phyloP scores from a whole-genome alignment of 1,140 invertebrate genomes.

The Aradophagus sp. region DNA sequence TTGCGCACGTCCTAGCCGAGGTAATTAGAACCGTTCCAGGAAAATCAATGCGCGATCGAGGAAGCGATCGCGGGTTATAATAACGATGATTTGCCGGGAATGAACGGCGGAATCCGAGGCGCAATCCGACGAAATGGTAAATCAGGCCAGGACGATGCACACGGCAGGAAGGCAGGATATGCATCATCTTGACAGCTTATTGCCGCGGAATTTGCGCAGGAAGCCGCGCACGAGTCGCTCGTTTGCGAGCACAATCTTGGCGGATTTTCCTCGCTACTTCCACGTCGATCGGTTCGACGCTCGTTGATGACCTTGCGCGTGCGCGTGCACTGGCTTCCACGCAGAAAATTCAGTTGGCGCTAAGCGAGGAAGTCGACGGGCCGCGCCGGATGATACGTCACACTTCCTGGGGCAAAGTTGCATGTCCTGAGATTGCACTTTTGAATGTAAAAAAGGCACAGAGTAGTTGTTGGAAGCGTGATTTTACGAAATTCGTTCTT shows the following conservation, averaged over 20 bases:
- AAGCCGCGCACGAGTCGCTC: constrained; percentile 26
- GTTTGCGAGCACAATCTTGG: constrained; percentile 44
- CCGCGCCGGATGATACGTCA: constrained; percentile 38
- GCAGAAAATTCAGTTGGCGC: constrained; percentile 33
- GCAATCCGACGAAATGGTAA: constrained; percentile 26
- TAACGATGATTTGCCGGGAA: constrained; percentile 33
- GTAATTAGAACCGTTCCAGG: constrained; percentile 32
- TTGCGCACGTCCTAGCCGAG: constrained; percentile 5
- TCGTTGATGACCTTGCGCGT: constrained; percentile 60
- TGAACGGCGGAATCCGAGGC: constrained; percentile 7
- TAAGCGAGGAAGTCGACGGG: constrained; percentile 31
- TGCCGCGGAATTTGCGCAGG: constrained; percentile 34
- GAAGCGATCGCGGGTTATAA: constrained; percentile 28
- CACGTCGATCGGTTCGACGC: constrained; percentile 56
- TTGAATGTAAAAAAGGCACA: no score
- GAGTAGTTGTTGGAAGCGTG: no score
- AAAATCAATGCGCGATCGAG: constrained; percentile 36
- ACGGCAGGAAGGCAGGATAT: constrained; percentile 15
- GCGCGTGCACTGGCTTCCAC: constrained; percentile 33
- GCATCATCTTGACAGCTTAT: constrained; percentile 42
- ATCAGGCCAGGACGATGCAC: constrained; percentile 1
- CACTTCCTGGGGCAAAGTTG: no score
- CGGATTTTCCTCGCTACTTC: constrained; percentile 43
- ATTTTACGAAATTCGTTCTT: no score
- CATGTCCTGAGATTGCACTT: no score